Conservation (phyloP, 2,888 invertebrate genomes). For the Theretra japonica region DNA sequence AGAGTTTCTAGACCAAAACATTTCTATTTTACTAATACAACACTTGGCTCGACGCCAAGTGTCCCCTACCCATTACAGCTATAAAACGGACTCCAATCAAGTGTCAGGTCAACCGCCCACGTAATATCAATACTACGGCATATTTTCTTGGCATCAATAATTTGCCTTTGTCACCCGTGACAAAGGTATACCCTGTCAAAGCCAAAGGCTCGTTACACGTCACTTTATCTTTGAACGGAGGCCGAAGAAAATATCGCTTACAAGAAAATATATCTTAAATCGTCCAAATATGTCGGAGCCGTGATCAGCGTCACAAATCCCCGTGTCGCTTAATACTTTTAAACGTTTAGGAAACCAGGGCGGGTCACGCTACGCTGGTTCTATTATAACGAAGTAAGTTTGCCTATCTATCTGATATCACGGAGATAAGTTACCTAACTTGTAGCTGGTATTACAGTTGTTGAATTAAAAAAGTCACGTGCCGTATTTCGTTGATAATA, state of each 20-base stretch:
- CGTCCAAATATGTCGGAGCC: conserved; percentile 54
- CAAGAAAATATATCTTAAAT: conserved; percentile 65
- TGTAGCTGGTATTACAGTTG: conserved; percentile 30
- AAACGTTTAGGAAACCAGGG: conserved; percentile 22
- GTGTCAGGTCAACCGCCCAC: conserved; percentile 23
- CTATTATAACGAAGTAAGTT: conserved; percentile 62
- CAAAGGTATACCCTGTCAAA: conserved; percentile 74
- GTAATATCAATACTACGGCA: conserved; percentile 25
- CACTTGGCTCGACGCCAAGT: conserved; percentile 8
- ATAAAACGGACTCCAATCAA: conserved; percentile 13
- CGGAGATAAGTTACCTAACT: conserved; percentile 44
- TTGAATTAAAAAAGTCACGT: conserved; percentile 37
- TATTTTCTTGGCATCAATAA: conserved; percentile 48
- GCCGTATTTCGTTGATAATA: conserved; percentile 9
- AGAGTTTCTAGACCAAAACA: conserved; percentile 14
- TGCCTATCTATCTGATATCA: conserved; percentile 51
- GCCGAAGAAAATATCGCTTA: conserved; percentile 69
- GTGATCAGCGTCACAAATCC: conserved; percentile 42
- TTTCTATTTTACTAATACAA: conserved; percentile 24
- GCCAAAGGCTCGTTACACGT: conserved; percentile 66
- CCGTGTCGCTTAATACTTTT: conserved; percentile 30
- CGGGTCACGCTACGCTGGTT: conserved; percentile 51
- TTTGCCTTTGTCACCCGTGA: conserved; percentile 58
- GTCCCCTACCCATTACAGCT: not conserved
- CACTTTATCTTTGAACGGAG: conserved; percentile 58